phyloP scores from a whole-genome alignment of 1,140 invertebrate species.

The Aphaenogaster rudis region DNA sequence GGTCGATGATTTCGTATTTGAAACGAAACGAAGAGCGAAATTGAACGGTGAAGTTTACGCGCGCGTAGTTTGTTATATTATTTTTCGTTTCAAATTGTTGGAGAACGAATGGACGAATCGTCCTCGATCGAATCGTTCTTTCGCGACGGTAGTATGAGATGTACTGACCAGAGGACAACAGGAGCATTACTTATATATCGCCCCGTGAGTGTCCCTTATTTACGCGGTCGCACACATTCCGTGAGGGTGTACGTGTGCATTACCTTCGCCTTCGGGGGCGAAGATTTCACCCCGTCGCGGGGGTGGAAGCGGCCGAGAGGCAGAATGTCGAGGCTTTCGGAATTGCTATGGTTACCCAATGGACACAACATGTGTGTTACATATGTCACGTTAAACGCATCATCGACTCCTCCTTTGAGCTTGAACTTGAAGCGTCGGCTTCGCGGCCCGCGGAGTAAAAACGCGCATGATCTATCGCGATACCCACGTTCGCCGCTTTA shows the following conservation, averaged over 20 bases:
- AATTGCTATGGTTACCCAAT: slow-evolving; percentile 80
- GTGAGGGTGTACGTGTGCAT: background rate
- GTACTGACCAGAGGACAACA: slow-evolving; percentile 72
- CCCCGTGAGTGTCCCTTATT: slow-evolving; percentile 63
- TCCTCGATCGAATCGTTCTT: slow-evolving; percentile 43
- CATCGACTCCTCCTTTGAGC: background rate
- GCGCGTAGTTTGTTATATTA: background rate
- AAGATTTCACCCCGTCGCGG: slow-evolving; percentile 5
- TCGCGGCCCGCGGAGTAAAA: background rate
- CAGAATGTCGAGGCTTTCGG: slow-evolving; percentile 73
- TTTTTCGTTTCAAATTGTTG: background rate
- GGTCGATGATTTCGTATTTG: background rate
- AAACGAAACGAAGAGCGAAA: background rate
- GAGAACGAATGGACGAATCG: slow-evolving; percentile 11
- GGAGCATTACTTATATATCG: slow-evolving; percentile 69
- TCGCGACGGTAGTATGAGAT: slow-evolving; percentile 68
- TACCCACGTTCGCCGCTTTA: background rate
- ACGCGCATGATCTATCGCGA: slow-evolving; percentile 10
- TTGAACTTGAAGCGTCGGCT: slow-evolving; percentile 53
- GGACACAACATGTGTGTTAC: slow-evolving; percentile 76
- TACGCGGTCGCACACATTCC: slow-evolving; percentile 43
- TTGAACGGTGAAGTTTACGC: background rate
- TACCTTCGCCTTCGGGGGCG: background rate
- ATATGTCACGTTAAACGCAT: slow-evolving; percentile 39
- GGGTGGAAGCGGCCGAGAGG: slow-evolving; percentile 15